A percentile compares a stretch with the other conserved stretches of the same genome.
Evolutionary conservation across 2,797 vertebrate species (phyloP).

Genomic region (Emydoidea blandingii): DNA sequence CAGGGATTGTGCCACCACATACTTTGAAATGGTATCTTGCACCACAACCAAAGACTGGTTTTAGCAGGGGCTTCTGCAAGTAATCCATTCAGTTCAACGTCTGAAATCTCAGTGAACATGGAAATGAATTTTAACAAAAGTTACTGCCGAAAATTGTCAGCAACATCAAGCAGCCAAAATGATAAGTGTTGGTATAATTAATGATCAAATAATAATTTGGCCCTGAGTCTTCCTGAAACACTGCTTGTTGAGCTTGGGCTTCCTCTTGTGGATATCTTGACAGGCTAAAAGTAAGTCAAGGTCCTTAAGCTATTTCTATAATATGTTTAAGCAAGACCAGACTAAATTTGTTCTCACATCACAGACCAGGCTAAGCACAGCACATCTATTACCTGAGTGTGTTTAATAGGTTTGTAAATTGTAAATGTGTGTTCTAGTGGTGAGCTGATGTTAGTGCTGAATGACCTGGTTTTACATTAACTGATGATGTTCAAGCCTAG

Average conservation of each 20-base stretch:
- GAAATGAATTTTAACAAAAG: not conserved
- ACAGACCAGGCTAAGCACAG: no score
- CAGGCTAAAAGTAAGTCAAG: not conserved
- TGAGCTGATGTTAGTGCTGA: not conserved
- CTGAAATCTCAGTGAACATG: not conserved
- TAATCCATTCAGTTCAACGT: not conserved
- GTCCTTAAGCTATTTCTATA: no score
- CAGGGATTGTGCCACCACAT: not conserved
- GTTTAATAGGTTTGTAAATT: not conserved
- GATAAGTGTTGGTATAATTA: not conserved
- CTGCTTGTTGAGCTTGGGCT: not conserved
- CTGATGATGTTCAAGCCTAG: not conserved
- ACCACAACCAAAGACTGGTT: not conserved
- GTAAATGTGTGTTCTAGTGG: not conserved
- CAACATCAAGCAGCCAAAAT: not conserved
- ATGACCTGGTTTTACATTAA: not conserved
- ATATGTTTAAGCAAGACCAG: no score
- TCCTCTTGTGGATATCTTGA: not conserved
- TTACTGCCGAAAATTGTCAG: not conserved
- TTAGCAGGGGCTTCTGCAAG: not conserved
- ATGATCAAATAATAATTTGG: no score
- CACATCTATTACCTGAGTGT: no score
- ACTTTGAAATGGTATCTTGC: not conserved
- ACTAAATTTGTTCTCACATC: no score
- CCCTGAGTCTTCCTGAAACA: not conserved